Base-by-base conservation (phyloP, 2,797 vertebrate genomes). In the Lepilemur ruficaudatus region DNA sequence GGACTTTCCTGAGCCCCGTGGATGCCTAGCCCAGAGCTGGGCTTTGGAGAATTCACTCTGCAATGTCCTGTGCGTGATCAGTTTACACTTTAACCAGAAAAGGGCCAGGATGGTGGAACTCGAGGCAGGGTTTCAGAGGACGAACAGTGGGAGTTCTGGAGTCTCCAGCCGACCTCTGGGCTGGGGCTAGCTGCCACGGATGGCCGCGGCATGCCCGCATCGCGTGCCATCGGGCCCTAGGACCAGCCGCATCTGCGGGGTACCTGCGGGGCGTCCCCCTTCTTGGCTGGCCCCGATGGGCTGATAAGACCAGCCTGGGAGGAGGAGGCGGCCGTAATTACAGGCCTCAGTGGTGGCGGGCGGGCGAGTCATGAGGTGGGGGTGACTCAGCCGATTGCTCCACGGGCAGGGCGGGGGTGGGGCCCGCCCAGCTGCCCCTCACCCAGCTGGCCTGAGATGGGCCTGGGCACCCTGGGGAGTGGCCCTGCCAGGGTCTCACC, bases 331-430 rank as follows among this genome's bases (percentile, higher is more conserved):
- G 86, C 92, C 38, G 3, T 97, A 97, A 98, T 97, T 97, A 98
- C 55, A 97, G 97, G 85, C 92, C 94, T 96, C 15, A 0, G 63
- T 63, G 94, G 95, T 61, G 69, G 94, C 83, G 13, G 90, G 95
- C 83, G 46, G 97, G 94, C 65, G 4, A 96, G 97, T 97, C 97
- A 97, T 76, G 96, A 67, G 97, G 94, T 95, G 96, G 97, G 97
- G 92, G 96, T 97, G 97, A 98, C 97, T 97, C 97, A 97, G 90
- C 80, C 25, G 76, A 93, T 95, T 97, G 92, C 97, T 97, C 87
- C 95, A 93, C 0, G 79, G 38, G 72, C 67, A 38, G 95, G 80
- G 97, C 10, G 57, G 81, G 73, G 91, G 67, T 4, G 73, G 91
- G 91, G 93, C 76, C 94, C 1, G 4, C 83, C 83, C 13, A 1